Base-by-base conservation (phyloP, 92 coral and sea anemone species). In the Palythoa heliodiscus region DNA sequence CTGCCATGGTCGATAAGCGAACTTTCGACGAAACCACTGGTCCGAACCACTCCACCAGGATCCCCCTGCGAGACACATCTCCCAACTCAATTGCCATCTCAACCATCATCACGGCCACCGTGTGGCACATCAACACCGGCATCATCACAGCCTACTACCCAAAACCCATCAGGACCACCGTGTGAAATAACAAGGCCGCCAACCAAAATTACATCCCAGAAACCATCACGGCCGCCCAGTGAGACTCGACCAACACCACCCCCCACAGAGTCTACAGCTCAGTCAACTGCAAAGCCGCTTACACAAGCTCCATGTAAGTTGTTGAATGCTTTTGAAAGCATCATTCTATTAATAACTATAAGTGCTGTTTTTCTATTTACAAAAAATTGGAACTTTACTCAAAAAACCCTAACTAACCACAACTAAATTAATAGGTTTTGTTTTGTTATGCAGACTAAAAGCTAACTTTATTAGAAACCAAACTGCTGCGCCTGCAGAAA, bases 71-170 rank as follows among this genome's bases (percentile, higher is more conserved):
- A 55, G 16, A 55, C 70, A 64, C 11, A 7, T 5, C 20, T 20
- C 17, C 5, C 87, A 20, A 73, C 80, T 2, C 76, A 71, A 20
- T 24, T 11, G 29, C 64, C 89, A 0, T 52, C 83, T 3, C 75
- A 43, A 29, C 60, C 74, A 38, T 22, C 85, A 43, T 16, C 90
- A 39, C 61, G 53, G 39, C 76, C 90, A 5, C 67, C 86, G 10
- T 19, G 70, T 64, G 70, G 9, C n/a, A 7, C 0, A 64, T 71
- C 87, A 58, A 58, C 86, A 38, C 58, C 3, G 47, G 35, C 60
- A 43, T 85, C 79, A 14, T 70, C 81, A 73, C 55, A 47, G 5
- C 24, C 54, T 5, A 20, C 55, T 1, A 73, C 77, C 13, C 61
- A 50, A 1, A 52, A 19, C 10, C 81, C 67, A 8, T 53, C 81